Base-by-base conservation (phyloP, 2,113 vertebrate genomes). In the Anthoscopus minutus region DNA sequence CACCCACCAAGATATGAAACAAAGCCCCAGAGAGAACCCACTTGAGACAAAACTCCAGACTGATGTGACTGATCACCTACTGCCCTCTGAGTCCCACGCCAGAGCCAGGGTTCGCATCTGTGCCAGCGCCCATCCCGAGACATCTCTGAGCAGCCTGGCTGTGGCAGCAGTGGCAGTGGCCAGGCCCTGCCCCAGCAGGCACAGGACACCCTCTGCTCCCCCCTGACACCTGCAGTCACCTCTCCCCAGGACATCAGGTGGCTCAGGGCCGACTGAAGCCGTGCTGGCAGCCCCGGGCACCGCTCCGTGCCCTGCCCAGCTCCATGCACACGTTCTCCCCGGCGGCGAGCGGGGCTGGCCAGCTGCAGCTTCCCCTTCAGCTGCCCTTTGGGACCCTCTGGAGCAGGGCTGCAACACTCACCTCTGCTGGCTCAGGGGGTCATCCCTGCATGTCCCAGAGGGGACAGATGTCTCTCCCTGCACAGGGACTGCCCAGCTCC, bases 361-460 rank as follows among this genome's bases (percentile, higher is more conserved):
- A 37, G 35, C 7, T 64, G 30, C 15, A 69, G 58, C 40, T 62
- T 30, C 61, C 23, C 37, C 6, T 71, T 23, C 14, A 7, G 51
- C 24, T 11, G n/a, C 4, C 8, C 18, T 48, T 35, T 8, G 6
- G 8, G 7, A 4, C 12, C 18, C 56, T 37, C 9, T 42, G 64
- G 50, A 28, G 53, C 4, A 14, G 0, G 0, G 13, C 3, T 28
- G 25, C 9, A 42, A 28, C 13, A 10, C 19, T 37, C 25, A 4
- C 8, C 35, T 84, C n/a, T n/a, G n/a, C n/a, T n/a, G n/a, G n/a
- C n/a, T n/a, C n/a, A n/a, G n/a, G n/a, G n/a, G 20, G 4, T 27
- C 30, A 6, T 47, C 11, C 15, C 7, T n/a, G 25, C 11, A 20
- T 10, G 16, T 38, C 44, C 16, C 31, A 40, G n/a, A 86, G 11